Conservation (phyloP, 2,113 vertebrate genomes). For the Elachura formosa region DNA sequence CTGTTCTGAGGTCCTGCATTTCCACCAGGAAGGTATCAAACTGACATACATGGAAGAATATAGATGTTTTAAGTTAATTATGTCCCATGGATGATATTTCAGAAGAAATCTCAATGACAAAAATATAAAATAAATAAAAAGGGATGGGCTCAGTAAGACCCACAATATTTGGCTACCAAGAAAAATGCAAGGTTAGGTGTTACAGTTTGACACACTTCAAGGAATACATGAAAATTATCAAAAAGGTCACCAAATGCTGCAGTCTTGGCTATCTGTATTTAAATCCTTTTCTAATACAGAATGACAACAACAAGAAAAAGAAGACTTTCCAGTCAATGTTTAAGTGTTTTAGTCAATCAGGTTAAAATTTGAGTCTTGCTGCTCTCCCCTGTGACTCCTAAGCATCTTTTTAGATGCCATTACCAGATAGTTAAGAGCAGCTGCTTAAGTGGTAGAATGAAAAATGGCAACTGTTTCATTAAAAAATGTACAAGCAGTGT, state of each 20-base stretch:
- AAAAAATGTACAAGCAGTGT: neutral
- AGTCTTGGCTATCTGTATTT: neutral
- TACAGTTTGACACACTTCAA: neutral
- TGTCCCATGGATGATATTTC: neutral
- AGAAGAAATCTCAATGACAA: neutral
- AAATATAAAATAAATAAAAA: neutral
- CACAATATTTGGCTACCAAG: neutral
- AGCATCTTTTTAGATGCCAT: constrained; percentile 26
- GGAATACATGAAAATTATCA: neutral
- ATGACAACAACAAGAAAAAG: neutral
- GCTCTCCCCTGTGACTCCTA: neutral
- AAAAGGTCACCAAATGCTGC: neutral
- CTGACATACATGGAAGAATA: neutral
- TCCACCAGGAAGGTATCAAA: neutral
- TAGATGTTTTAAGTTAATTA: neutral
- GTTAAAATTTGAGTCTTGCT: neutral
- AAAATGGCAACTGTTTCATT: neutral
- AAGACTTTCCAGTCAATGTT: neutral
- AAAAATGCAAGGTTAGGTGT: neutral
- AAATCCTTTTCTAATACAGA: neutral
- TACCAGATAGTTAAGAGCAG: constrained; percentile 16
- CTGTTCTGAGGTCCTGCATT: neutral
- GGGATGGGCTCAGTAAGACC: neutral
- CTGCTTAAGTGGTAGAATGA: neutral
- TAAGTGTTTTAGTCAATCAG: neutral